Percentiles rank a stretch among this genome's conserved stretches.
These are phyloP conservation scores for Monoplex corrugatus DNA, from an alignment of 2,888 invertebrate species.

Conservation along the genomic window DNA sequence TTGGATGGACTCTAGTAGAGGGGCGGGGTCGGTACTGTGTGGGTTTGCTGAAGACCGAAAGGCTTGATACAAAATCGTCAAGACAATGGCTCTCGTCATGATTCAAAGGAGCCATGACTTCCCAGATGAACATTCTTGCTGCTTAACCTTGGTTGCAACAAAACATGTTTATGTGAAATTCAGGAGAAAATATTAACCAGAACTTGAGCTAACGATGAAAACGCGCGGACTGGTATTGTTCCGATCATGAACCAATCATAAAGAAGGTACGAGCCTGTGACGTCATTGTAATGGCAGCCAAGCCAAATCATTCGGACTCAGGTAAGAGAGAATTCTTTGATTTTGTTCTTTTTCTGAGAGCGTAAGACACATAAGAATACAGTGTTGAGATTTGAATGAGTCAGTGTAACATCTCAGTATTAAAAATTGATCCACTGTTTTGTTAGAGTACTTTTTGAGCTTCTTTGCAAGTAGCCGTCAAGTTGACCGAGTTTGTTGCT, in stretches of 20 bases:
- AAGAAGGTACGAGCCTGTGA: conserved; percentile 24
- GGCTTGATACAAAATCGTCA: no score
- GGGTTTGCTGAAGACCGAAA: no score
- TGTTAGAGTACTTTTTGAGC: conserved; percentile 7
- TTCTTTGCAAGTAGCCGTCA: conserved; percentile 39
- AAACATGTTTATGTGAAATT: no score
- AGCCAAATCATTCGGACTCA: conserved; percentile 27
- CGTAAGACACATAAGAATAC: not conserved
- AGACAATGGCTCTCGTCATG: no score
- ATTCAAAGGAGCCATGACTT: no score
- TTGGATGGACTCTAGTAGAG: no score
- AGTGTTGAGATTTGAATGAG: not conserved
- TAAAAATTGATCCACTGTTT: not conserved
- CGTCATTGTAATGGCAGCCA: conserved; percentile 51
- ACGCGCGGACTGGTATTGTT: conserved; percentile 45
- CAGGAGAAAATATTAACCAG: no score
- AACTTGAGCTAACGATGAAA: conserved; percentile 17
- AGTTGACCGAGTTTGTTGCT: conserved; percentile 47
- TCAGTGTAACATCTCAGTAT: not conserved
- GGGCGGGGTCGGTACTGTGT: no score
- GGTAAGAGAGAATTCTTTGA: conserved; percentile 28
- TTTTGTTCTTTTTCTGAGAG: not conserved
- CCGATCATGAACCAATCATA: conserved; percentile 42
- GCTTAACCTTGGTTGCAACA: no score
- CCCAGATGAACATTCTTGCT: no score